Evolutionary conservation across 2,888 invertebrate species (phyloP).

Genomic region (Prionchulus punctatus): DNA sequence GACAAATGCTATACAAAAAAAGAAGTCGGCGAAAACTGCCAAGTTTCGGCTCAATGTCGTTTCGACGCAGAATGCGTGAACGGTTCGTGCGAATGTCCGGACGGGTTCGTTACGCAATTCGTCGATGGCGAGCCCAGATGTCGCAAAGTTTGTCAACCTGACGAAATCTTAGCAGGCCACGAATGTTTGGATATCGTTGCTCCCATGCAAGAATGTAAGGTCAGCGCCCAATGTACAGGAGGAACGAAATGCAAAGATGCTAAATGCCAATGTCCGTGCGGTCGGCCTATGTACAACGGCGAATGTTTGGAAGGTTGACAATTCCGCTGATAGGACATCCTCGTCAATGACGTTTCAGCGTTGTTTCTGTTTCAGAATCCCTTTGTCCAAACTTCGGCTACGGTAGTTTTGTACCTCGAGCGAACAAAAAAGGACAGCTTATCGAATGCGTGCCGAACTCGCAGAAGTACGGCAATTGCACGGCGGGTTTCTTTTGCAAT

Average conservation of each 20-base stretch:
- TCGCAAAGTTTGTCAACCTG: neutral
- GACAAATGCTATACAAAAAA: neutral
- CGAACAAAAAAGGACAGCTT: neutral
- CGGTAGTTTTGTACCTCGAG: neutral
- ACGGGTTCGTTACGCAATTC: neutral
- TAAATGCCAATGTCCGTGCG: neutral
- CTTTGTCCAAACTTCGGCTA: neutral
- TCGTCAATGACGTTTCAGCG: neutral
- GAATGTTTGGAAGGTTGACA: neutral
- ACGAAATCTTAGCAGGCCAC: neutral
- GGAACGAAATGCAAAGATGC: neutral
- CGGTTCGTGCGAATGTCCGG: neutral
- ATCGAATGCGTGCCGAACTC: neutral
- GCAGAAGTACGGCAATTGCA: neutral
- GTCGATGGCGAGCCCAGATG: neutral
- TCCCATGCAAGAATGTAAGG: neutral
- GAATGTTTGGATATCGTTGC: neutral
- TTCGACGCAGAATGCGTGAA: neutral
- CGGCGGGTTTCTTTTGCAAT: neutral
- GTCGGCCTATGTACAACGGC: neutral
- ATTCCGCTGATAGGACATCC: neutral
- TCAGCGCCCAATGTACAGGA: neutral
- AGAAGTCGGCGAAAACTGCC: neutral
- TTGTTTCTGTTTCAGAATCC: neutral
- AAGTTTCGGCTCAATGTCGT: neutral